A percentile compares a stretch with the other conserved stretches of the same genome.
phyloP scores from a whole-genome alignment of 2,888 invertebrate species.

The Dasysyrphus albostriatus region DNA sequence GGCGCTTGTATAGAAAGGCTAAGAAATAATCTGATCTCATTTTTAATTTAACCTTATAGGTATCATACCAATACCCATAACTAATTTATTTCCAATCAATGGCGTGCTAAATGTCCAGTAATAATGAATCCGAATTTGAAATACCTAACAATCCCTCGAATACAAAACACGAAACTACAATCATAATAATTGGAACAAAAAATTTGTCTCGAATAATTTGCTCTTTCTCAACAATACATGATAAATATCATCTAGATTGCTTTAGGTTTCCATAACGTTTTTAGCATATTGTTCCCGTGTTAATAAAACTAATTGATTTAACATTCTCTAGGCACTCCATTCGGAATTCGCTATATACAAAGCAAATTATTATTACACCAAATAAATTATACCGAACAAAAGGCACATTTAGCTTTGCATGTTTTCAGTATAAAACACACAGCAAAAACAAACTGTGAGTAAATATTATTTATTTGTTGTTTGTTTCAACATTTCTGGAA shows the following conservation, averaged over 20 bases:
- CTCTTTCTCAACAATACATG: not conserved
- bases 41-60: no score
- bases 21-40: no score
- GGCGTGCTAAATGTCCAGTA: no score
- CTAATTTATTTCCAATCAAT: no score
- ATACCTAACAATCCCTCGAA: no score
- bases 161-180: not conserved
- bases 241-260: conserved; percentile 51
- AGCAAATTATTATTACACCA: conserved; percentile 71
- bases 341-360: conserved; percentile 41
- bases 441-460: conserved; percentile 31
- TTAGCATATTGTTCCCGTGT: conserved; percentile 49
- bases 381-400: conserved; percentile 71
- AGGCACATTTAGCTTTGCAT: conserved; percentile 70
- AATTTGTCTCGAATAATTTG: not conserved
- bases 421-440: conserved; percentile 62
- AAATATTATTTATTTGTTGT: conserved; percentile 51
- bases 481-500: not conserved
- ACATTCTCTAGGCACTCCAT: conserved; percentile 46
- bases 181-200: not conserved
- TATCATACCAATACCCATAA: no score
- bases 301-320: conserved; percentile 74
- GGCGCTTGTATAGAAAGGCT: no score
- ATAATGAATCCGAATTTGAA: no score
- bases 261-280: conserved; percentile 50